Percentiles rank a stretch among this genome's conserved stretches.
Evolutionary conservation across 2,888 invertebrate species (phyloP).

Genomic region (Pollenia amentaria): DNA sequence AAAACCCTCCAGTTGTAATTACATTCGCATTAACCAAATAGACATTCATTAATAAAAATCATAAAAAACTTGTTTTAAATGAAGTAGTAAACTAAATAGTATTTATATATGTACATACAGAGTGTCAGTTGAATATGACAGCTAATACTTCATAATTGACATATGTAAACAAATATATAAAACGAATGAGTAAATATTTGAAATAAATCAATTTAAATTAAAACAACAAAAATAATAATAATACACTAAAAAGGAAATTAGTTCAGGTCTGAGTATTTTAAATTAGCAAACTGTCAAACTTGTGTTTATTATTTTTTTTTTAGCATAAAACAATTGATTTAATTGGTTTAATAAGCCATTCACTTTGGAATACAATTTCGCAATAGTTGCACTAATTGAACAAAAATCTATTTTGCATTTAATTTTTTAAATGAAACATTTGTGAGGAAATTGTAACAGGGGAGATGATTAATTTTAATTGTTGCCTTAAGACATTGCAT

Average conservation of each 20-base stretch:
- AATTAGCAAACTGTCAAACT: not conserved
- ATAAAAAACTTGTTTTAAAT: not conserved
- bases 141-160: slow-evolving; percentile 52
- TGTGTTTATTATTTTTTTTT: slow-evolving; percentile 26
- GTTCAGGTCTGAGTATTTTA: not conserved
- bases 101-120: not conserved
- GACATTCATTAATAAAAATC: slow-evolving; percentile 2
- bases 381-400: slow-evolving; percentile 18
- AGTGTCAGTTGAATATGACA: slow-evolving; percentile 51
- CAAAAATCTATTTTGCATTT: not conserved
- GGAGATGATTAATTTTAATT: not conserved
- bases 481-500: not conserved
- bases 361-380: not conserved
- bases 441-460: not conserved
- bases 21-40: not conserved
- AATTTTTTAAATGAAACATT: not conserved
- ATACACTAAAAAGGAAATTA: slow-evolving; percentile 2
- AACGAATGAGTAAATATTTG: slow-evolving; percentile 9
- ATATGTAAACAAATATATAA: slow-evolving; percentile 18
- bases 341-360: slow-evolving; percentile 25
- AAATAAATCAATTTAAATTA: not conserved
- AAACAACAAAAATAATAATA: not conserved
- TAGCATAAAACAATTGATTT: slow-evolving; percentile 20
- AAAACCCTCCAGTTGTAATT: slow-evolving; percentile 18
- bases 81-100: not conserved